Conservation (phyloP, 2,888 invertebrate genomes). For the Meliscaeva auricollis region DNA sequence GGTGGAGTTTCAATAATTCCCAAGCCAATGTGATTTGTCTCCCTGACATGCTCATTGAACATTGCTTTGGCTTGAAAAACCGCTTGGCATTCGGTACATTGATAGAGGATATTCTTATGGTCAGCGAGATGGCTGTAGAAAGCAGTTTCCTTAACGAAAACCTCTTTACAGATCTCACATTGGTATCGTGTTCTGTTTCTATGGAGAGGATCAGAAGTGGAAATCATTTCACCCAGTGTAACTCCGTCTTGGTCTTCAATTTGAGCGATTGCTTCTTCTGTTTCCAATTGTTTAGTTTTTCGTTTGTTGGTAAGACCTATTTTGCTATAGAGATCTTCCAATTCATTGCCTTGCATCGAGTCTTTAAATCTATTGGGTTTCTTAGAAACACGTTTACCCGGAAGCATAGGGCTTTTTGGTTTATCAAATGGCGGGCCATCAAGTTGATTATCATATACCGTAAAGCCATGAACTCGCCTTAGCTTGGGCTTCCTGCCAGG, state of each 20-base stretch:
- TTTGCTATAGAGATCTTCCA: conserved; percentile 89
- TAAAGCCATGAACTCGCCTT: neutral
- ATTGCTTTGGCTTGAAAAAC: conserved; percentile 85
- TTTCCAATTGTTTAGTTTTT: conserved; percentile 71
- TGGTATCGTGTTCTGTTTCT: conserved; percentile 33
- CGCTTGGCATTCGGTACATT: conserved; percentile 85
- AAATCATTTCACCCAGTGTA: conserved; percentile 68
- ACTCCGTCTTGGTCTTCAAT: conserved; percentile 81
- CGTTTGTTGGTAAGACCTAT: conserved; percentile 90
- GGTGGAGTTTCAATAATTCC: conserved; percentile 81
- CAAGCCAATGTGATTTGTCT: conserved; percentile 85
- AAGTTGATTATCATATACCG: neutral
- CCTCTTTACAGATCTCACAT: conserved; percentile 85
- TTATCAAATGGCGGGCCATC: neutral
- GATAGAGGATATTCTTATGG: conserved; percentile 87
- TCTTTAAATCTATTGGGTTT: conserved; percentile 87
- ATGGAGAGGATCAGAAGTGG: neutral
- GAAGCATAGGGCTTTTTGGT: neutral
- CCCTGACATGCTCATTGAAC: conserved; percentile 86
- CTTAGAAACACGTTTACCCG: conserved; percentile 86
- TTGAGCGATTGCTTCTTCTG: conserved; percentile 41
- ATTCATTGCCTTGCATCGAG: conserved; percentile 90
- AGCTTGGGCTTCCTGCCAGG: conserved; percentile 65
- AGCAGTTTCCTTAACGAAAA: conserved; percentile 84
- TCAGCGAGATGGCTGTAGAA: conserved; percentile 86